phyloP scores from a whole-genome alignment of 2,113 vertebrate genomes.

The Varanus salvator region DNA sequence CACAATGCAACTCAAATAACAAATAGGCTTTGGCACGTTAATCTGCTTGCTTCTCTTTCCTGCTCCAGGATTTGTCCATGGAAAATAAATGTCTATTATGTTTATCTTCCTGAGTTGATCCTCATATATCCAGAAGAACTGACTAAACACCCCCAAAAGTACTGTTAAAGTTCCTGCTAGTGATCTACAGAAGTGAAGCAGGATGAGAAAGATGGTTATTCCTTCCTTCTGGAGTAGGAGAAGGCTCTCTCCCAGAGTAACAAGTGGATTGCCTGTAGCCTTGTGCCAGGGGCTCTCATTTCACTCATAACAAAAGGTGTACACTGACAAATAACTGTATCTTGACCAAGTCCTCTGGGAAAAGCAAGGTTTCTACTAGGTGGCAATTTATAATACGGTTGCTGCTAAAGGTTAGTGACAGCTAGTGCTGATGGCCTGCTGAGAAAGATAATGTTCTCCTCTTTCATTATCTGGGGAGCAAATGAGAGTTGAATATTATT shows the following conservation, averaged over 20 bases:
- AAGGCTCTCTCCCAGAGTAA: not conserved
- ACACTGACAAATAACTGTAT: not conserved
- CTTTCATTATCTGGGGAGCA: slow-evolving; percentile 3
- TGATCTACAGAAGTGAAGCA: slow-evolving; percentile 37
- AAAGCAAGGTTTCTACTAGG: not conserved
- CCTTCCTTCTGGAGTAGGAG: not conserved
- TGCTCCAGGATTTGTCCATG: slow-evolving; percentile 52
- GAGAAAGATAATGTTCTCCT: not conserved
- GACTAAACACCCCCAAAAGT: slow-evolving; percentile 1
- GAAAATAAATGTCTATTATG: slow-evolving; percentile 45
- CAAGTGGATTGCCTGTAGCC: not conserved
- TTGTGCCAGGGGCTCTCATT: not conserved
- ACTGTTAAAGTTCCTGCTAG: slow-evolving; percentile 22
- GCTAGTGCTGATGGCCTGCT: not conserved
- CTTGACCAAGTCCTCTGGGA: not conserved
- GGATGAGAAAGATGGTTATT: not conserved
- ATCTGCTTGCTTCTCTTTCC: slow-evolving; percentile 50
- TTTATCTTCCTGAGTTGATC: slow-evolving; percentile 53
- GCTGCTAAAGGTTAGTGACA: not conserved
- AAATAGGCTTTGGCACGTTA: slow-evolving; percentile 39
- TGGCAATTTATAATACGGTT: not conserved
- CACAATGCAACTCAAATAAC: slow-evolving; percentile 46
- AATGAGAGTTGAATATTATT: not conserved
- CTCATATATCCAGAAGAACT: slow-evolving; percentile 38
- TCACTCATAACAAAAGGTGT: not conserved